Base-by-base conservation (phyloP, 2,113 vertebrate genomes). In the Lota lota region DNA sequence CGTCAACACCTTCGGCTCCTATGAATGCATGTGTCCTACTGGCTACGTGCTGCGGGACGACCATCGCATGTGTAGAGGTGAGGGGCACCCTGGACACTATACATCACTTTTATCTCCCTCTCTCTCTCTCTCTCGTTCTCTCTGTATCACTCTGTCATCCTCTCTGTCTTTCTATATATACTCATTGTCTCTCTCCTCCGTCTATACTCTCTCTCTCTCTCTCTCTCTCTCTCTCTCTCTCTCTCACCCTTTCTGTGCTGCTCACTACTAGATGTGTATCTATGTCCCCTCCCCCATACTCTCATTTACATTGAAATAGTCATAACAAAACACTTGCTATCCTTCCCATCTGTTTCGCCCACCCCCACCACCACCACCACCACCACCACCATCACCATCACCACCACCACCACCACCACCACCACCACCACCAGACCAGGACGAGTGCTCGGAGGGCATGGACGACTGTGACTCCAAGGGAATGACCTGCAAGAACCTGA, bases 401-500 rank as follows among this genome's bases (percentile, higher is more conserved):
- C 8, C 22, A 7, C 22, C 60, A 11, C 8, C 22, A 11, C 22
- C 12, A 1, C 60, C 60, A 61, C 22, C 10, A 1, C 60, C 22
- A 22, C 22, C 61, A 17, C 33, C 7, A 18, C 59, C 11, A 6
- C 17, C 85, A 97, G 97, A 98, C 78, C 90, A 96, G 89, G 95
- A 98, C 0, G 96, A 99, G 84, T 98, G 97, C 16, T 87, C 87
- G 0, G 94, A 95, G 16, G 92, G 93, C 0, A 78, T 93, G 61
- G 94, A 98, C 5, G 93, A 96, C 90, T 99, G 97, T 0, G 93
- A 91, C 14, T 90, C 93, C 18, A 93, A 87, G 22, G 95, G 94
- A 40, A 96, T 98, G 96, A 89, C 92, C 67, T 99, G 96, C 76
- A 97, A 98, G 87, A 98, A 98, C 75, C 92, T 98, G 67, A 94